phyloP scores from a whole-genome alignment of 2,888 invertebrate genomes.

The Julus scanicus region DNA sequence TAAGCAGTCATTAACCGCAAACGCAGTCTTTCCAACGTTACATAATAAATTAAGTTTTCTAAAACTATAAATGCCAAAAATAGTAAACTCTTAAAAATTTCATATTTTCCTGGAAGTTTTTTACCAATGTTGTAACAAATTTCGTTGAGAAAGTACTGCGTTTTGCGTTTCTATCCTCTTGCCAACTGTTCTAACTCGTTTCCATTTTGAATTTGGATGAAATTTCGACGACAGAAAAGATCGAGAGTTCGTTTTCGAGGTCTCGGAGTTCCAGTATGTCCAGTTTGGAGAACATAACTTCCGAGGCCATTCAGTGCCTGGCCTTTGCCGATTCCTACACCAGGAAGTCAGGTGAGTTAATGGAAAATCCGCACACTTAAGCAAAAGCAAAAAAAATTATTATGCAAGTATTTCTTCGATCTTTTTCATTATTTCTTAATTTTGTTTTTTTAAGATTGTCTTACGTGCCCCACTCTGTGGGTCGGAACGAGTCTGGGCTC shows the following conservation, averaged over 20 bases:
- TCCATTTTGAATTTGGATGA: neutral
- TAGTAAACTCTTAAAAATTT: too few relatives aligned
- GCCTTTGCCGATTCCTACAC: conserved; percentile 95
- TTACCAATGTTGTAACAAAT: too few relatives aligned
- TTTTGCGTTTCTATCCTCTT: neutral
- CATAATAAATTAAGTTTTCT: neutral
- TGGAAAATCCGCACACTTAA: too few relatives aligned
- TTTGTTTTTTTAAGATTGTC: conserved; percentile 75
- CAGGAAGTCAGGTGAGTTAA: conserved; percentile 72
- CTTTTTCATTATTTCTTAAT: conserved; percentile 31
- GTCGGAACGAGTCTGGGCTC: conserved; percentile 97
- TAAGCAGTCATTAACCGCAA: neutral
- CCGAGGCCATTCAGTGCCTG: conserved; percentile 95
- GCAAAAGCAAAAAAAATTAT: too few relatives aligned
- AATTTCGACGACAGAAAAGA: conserved; percentile 78
- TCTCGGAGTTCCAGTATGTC: conserved; percentile 98
- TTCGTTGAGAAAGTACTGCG: too few relatives aligned
- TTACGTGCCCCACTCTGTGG: conserved; percentile 92
- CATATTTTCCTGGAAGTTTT: too few relatives aligned
- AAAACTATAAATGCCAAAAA: too few relatives aligned
- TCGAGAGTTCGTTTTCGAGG: conserved; percentile 95
- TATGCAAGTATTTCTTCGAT: too few relatives aligned
- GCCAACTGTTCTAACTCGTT: neutral
- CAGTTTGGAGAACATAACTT: conserved; percentile 95
- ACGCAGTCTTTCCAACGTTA: neutral